These are phyloP conservation scores for Pseudomyrmex cubaensis DNA, from an alignment of 1,140 invertebrate genomes.

Conservation along the genomic window DNA sequence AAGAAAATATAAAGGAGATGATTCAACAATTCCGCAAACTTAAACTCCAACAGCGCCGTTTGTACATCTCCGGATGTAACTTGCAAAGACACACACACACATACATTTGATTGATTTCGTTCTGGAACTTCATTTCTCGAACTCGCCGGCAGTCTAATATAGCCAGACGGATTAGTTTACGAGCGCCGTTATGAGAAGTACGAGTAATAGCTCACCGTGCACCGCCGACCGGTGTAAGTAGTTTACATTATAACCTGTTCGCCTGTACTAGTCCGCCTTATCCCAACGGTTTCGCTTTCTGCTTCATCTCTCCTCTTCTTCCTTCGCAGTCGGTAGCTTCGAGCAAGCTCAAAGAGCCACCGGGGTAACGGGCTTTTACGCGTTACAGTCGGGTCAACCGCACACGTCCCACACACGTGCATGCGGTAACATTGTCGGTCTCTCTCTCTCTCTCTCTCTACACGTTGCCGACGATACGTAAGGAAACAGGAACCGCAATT, in stretches of 20 bases:
- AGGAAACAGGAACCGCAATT: conserved; percentile 52
- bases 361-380: conserved; percentile 40
- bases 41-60: too few relatives aligned
- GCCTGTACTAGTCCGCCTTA: conserved; percentile 37
- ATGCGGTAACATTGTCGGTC: conserved; percentile 39
- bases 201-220: conserved; percentile 14
- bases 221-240: not conserved
- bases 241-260: conserved; percentile 36
- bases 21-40: too few relatives aligned
- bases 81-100: too few relatives aligned
- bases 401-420: conserved; percentile 16
- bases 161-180: conserved; percentile 19
- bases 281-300: not conserved
- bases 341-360: conserved; percentile 43
- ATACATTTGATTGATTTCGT: not conserved
- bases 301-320: not conserved
- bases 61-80: too few relatives aligned
- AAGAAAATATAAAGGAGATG: too few relatives aligned
- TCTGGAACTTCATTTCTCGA: conserved; percentile 10
- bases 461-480: conserved; percentile 30
- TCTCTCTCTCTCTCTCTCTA: not conserved
- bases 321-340: conserved; percentile 20
- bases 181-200: conserved; percentile 10
- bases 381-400: conserved; percentile 49
- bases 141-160: conserved; percentile 2